phyloP scores from a whole-genome alignment of 2,113 vertebrate species.

The Macrotis lagotis region DNA sequence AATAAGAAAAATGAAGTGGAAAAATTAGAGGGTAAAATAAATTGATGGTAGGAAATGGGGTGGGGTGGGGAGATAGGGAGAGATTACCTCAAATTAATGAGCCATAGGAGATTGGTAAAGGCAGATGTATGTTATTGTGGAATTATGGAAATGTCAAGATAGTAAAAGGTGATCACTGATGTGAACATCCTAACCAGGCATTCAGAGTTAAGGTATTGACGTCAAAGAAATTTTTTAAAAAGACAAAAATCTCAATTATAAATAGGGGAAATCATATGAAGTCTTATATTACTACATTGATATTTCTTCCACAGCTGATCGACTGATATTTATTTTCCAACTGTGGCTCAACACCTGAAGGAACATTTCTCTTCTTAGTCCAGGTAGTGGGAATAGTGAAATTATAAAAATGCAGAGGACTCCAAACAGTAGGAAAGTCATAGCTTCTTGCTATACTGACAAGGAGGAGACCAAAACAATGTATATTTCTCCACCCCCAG shows the following conservation, averaged over 20 bases:
- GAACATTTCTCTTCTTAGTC: not conserved
- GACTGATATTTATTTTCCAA: not conserved
- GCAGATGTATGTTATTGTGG: not conserved
- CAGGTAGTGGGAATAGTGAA: not conserved
- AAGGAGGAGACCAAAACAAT: not conserved
- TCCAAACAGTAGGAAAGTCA: not conserved
- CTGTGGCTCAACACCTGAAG: not conserved
- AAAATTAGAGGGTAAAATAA: not conserved
- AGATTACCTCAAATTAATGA: not conserved
- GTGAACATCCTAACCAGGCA: not conserved
- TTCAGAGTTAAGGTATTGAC: not conserved
- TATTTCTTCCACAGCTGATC: not conserved
- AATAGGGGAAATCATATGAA: not conserved
- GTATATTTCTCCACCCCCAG: not conserved
- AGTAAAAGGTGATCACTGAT: not conserved
- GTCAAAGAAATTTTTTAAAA: not conserved
- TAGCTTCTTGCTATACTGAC: not conserved
- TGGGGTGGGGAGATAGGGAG: too few relatives aligned
- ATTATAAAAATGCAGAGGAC: not conserved
- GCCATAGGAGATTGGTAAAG: not conserved
- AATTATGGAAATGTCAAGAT: not conserved
- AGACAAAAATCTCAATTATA: not conserved
- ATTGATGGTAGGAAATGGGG: not conserved
- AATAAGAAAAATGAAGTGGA: not conserved
- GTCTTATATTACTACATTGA: not conserved